phyloP scores from a whole-genome alignment of 2,888 invertebrate species.

The Apamea anceps region DNA sequence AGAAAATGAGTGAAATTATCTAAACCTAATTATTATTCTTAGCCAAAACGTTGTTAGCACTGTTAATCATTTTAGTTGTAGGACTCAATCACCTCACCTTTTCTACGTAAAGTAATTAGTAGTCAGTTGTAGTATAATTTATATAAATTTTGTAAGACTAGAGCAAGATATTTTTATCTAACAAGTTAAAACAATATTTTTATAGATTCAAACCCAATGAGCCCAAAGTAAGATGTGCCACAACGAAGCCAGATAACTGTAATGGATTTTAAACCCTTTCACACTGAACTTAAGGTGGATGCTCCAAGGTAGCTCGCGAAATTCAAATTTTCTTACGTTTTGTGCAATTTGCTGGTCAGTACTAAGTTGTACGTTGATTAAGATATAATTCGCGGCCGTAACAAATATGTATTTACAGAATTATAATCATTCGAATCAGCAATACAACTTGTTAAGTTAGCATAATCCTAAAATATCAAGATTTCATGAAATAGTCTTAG shows the following conservation, averaged over 20 bases:
- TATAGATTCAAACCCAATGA: not conserved
- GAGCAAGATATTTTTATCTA: not conserved
- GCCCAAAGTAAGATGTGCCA: not conserved
- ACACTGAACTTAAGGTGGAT: not conserved
- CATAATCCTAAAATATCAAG: too few species aligned
- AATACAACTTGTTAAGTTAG: too few species aligned
- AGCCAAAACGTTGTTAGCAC: not conserved
- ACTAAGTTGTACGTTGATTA: too few species aligned
- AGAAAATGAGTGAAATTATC: not conserved
- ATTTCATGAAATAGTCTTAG: too few species aligned
- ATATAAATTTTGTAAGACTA: too few species aligned
- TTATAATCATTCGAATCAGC: too few species aligned
- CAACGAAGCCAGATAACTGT: not conserved
- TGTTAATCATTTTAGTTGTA: not conserved
- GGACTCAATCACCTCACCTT: not conserved
- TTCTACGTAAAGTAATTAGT: not conserved
- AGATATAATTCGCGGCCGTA: too few species aligned
- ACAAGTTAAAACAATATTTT: not conserved
- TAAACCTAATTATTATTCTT: not conserved
- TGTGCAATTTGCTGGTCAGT: too few species aligned
- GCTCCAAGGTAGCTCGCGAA: too few species aligned
- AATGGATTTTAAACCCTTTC: not conserved
- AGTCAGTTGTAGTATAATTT: not conserved
- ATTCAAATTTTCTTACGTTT: too few species aligned
- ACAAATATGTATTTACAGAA: too few species aligned